Base-by-base conservation (phyloP, 2,797 vertebrate genomes). In the Acrossocheilus fasciatus region DNA sequence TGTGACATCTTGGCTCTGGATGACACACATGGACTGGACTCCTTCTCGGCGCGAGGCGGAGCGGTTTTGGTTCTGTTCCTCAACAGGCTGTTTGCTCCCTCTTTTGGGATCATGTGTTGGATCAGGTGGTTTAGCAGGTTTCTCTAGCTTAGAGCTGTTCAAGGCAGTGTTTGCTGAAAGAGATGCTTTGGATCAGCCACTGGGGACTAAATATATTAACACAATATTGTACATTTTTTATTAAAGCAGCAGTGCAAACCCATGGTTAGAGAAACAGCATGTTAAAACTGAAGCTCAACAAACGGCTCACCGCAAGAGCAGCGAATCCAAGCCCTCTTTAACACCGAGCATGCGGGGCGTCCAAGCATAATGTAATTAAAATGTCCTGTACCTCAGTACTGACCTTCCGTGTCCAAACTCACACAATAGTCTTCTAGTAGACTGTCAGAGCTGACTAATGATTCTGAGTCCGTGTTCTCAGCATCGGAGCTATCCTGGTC, bases 401-500 rank as follows among this genome's bases (percentile, higher is more conserved):
- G 96, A 98, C 97, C 97, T 98, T 98, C 96, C 80, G 90, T 92
- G 84, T 96, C 95, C 87, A 92, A 43, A 90, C 93, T 93, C 34
- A 90, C 90, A 0, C 92, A 43, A 14, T 92, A 92, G 4, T 97
- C 96, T 8, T 96, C 96, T 1, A 97, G 91, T 18, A 97, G 93
- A 91, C 98, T 98, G 75, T 99, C 97, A 0, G 95, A 95, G 95
- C 98, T 98, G 47, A 95, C 94, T 0, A 96, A 97, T 0, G 97
- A 97, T 78, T 95, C 96, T 0, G 95, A 96, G 87, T 99, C 98
- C 47, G 96, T 74, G n/a, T 96, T 98, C 39, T 99, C 98, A 52
- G 96, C 96, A 1, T 99, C 98, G 0, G 97, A 99, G 75, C 95
- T 93, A 6, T 97, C 95, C n/a, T 97, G 96, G 85, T 98, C 97